Percentiles rank a stretch among this genome's conserved stretches.
Evolutionary conservation across 1,140 invertebrate species (phyloP).

Genomic region (Pachypeltis micranthus): DNA sequence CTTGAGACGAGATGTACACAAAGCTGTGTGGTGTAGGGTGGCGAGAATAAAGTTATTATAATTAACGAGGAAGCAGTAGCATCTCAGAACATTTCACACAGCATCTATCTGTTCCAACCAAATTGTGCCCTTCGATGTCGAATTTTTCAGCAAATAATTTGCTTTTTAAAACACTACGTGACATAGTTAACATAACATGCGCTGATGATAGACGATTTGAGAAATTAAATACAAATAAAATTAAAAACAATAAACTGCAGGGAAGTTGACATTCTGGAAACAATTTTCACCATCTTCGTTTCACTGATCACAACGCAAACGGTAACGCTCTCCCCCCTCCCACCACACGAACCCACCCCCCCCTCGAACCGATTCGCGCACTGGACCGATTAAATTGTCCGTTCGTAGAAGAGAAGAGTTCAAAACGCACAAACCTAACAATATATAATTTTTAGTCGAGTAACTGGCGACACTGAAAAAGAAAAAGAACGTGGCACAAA

Average conservation of each 20-base stretch:
- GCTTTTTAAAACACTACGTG: no score
- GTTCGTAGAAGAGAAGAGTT: not conserved
- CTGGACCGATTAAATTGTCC: not conserved
- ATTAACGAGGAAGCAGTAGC: no score
- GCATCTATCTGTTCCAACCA: no score
- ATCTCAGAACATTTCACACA: no score
- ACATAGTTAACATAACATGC: no score
- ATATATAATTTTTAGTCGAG: conserved; percentile 10
- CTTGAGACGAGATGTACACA: no score
- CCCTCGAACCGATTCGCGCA: not conserved
- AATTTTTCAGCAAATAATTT: no score
- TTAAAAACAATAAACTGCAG: not conserved
- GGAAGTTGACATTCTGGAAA: not conserved
- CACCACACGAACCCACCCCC: not conserved
- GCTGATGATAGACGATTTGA: no score
- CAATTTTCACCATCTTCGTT: not conserved
- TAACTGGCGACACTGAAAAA: conserved; percentile 17
- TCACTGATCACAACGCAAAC: not conserved
- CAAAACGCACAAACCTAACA: not conserved
- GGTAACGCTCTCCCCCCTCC: not conserved
- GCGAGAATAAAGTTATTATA: no score
- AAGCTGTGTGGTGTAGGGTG: no score
- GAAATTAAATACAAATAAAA: no score
- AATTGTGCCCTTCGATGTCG: no score
- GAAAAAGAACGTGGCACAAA: conserved; percentile 7